Evolutionary conservation across 1,140 invertebrate species (phyloP).

Genomic region (Cydia pomonella): DNA sequence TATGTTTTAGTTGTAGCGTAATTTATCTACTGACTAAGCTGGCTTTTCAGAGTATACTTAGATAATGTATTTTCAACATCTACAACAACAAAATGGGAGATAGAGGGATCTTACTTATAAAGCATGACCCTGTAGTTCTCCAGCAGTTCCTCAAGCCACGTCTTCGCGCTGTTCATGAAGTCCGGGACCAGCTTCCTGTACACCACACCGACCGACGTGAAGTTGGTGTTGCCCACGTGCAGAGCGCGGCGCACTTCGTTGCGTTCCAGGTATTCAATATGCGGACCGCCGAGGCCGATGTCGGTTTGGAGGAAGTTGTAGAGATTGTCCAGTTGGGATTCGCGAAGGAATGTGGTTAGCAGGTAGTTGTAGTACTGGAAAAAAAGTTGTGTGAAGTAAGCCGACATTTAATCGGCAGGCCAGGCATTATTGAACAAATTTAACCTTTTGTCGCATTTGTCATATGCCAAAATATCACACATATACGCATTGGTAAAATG

Average conservation of each 20-base stretch:
- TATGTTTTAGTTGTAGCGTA: too few relatives aligned
- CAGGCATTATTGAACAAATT: too few relatives aligned
- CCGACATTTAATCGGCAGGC: too few relatives aligned
- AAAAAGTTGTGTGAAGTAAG: slow-evolving; percentile 24
- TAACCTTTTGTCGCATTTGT: too few relatives aligned
- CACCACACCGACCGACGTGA: slow-evolving; percentile 80
- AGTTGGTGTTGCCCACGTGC: slow-evolving; percentile 82
- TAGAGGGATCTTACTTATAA: slow-evolving; percentile 70
- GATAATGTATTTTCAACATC: too few relatives aligned
- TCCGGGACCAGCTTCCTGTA: slow-evolving; percentile 86
- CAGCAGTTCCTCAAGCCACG: slow-evolving; percentile 85
- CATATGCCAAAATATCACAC: too few relatives aligned
- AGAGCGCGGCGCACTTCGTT: slow-evolving; percentile 82
- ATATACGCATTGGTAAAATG: too few relatives aligned
- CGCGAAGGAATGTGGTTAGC: slow-evolving; percentile 82
- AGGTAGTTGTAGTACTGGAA: slow-evolving; percentile 76
- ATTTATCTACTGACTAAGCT: too few relatives aligned
- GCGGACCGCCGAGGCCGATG: slow-evolving; percentile 66
- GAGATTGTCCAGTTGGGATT: slow-evolving; percentile 80
- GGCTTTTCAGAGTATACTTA: too few relatives aligned
- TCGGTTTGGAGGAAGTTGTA: slow-evolving; percentile 86
- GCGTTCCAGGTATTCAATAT: slow-evolving; percentile 82
- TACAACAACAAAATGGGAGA: too few relatives aligned
- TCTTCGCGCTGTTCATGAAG: slow-evolving; percentile 89
- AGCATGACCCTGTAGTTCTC: slow-evolving; percentile 84